Conservation (phyloP, 2,888 invertebrate species). For the Pristionchus mayeri region DNA sequence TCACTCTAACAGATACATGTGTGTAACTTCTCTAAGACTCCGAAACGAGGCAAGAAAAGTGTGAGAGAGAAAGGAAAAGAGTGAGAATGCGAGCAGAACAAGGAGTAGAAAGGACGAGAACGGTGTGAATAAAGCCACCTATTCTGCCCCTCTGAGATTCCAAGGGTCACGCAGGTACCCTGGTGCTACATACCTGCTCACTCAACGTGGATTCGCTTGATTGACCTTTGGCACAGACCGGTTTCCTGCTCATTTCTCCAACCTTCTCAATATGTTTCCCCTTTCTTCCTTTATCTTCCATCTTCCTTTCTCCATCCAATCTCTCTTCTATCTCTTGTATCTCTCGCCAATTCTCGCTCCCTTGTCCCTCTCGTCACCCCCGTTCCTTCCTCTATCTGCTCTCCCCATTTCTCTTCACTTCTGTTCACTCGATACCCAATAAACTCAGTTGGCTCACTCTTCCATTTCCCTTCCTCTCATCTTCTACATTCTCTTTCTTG, state of each 20-base stretch:
- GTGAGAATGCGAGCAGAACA: neutral
- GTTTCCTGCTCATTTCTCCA: neutral
- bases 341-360: conserved; percentile 27
- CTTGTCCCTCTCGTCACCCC: conserved; percentile 31
- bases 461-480: conserved; percentile 9
- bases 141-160: no score
- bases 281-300: conserved; percentile 32
- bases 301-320: conserved; percentile 47
- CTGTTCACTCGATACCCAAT: conserved; percentile 22
- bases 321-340: conserved; percentile 48
- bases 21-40: neutral
- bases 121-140: neutral
- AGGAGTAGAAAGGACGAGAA: neutral
- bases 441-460: neutral
- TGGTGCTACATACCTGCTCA: no score
- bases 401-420: conserved; percentile 18
- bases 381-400: conserved; percentile 37
- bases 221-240: neutral
- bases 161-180: no score
- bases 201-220: neutral
- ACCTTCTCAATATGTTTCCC: neutral
- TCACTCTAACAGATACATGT: neutral
- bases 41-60: conserved; percentile 8
- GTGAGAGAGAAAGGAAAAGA: neutral
- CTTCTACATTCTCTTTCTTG: neutral